A percentile compares a stretch with the other conserved stretches of the same genome.
Conservation (phyloP, 2,797 vertebrate species). For the Diplodus sargus region DNA sequence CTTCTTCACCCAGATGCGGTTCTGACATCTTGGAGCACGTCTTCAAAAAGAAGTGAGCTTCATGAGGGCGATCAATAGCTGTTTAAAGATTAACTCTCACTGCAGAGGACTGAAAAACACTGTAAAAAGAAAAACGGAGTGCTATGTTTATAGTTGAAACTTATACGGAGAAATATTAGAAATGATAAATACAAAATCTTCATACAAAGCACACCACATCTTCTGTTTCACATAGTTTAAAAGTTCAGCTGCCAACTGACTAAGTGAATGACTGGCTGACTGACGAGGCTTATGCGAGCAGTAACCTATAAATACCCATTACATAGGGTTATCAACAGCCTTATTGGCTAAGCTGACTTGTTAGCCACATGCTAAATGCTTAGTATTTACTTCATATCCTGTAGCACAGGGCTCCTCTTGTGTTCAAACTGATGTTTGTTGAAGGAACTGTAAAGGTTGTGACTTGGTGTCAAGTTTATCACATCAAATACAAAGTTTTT, state of each 20-base stretch:
- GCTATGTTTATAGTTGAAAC: not conserved
- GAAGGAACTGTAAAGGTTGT: no score
- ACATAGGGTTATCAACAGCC: slow-evolving; percentile 44
- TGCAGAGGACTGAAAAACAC: slow-evolving; percentile 1
- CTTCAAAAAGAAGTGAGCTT: slow-evolving; percentile 11
- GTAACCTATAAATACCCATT: slow-evolving; percentile 72
- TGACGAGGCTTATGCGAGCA: slow-evolving; percentile 38
- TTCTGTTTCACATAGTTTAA: slow-evolving; percentile 67
- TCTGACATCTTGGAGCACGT: slow-evolving; percentile 4
- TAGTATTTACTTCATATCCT: not conserved
- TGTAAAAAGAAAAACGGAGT: not conserved
- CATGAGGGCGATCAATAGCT: slow-evolving; percentile 40
- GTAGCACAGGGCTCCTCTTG: not conserved
- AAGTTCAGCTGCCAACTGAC: slow-evolving; percentile 70
- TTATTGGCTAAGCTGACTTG: slow-evolving; percentile 34
- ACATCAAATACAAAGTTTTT: not conserved
- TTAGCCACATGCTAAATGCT: slow-evolving; percentile 21
- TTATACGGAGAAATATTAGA: not conserved
- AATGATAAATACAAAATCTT: slow-evolving; percentile 2
- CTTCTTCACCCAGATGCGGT: slow-evolving; percentile 15
- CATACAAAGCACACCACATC: not conserved
- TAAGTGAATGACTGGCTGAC: slow-evolving; percentile 53
- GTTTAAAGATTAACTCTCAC: slow-evolving; percentile 37
- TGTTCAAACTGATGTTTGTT: no score
- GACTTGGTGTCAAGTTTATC: not conserved